A percentile compares a stretch with the other conserved stretches of the same genome.
phyloP scores from a whole-genome alignment of 2,113 vertebrate species.

The Megaptera novaeangliae region DNA sequence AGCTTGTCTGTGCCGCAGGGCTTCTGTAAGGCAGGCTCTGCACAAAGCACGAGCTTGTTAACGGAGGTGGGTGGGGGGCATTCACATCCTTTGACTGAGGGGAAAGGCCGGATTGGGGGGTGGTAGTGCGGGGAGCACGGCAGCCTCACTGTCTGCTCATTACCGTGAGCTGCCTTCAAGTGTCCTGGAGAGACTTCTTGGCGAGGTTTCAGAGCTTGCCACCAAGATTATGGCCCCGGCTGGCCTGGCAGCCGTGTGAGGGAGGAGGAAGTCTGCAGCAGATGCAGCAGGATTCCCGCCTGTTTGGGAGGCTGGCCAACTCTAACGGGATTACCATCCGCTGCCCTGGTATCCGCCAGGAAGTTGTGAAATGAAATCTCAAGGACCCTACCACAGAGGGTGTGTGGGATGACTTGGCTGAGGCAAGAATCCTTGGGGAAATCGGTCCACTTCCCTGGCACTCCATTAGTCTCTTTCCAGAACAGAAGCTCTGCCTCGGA shows the following conservation, averaged over 20 bases:
- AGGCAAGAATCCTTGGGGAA: background rate
- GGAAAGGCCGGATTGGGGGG: background rate
- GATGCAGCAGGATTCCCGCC: background rate
- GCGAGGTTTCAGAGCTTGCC: background rate
- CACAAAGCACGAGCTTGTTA: background rate
- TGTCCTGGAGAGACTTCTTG: background rate
- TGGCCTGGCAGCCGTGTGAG: background rate
- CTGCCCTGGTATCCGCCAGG: background rate
- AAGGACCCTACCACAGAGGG: background rate
- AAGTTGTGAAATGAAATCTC: slow-evolving; percentile 41
- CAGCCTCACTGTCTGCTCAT: background rate
- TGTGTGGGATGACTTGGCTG: background rate
- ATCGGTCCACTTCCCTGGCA: background rate
- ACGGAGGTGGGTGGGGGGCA: background rate
- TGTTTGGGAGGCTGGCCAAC: background rate
- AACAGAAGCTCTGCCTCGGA: background rate
- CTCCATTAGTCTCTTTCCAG: background rate
- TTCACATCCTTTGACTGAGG: background rate
- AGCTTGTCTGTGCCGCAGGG: background rate
- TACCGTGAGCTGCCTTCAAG: background rate
- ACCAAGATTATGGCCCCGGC: background rate
- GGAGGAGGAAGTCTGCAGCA: background rate
- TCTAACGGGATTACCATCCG: background rate
- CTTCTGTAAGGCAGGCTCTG: background rate
- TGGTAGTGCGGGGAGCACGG: rapidly evolving